phyloP scores from a whole-genome alignment of 2,113 vertebrate species.

The Furnarius figulus region DNA sequence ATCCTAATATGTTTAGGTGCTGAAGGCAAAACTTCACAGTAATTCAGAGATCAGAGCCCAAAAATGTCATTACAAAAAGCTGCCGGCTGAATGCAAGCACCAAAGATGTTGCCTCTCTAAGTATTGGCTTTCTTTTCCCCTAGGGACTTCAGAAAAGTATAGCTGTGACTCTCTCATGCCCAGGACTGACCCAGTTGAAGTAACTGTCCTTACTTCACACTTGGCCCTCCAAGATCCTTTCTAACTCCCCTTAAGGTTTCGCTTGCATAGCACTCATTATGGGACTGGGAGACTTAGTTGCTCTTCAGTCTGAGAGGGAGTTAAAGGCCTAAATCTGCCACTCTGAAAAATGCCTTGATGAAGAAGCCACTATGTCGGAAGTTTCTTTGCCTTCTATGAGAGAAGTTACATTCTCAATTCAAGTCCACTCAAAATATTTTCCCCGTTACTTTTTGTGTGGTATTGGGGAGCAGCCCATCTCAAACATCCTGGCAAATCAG shows the following conservation, averaged over 20 bases:
- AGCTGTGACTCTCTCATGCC: background rate
- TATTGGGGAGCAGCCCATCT: background rate
- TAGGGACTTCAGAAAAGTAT: background rate
- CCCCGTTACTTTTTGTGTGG: rapidly evolving
- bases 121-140: background rate
- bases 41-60: background rate
- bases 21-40: constrained; percentile 29
- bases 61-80: background rate
- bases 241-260: background rate
- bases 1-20: background rate
- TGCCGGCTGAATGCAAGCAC: background rate
- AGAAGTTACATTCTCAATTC: background rate
- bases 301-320: background rate
- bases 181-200: background rate
- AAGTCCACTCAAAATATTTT: background rate
- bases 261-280: background rate
- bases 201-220: background rate
- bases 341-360: background rate
- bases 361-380: background rate
- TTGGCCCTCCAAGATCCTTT: background rate
- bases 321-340: background rate
- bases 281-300: background rate
- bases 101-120: background rate
- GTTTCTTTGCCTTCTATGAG: background rate
- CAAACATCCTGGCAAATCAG: background rate